Conservation (phyloP, 2,888 invertebrate genomes). For the Sesia bembeciformis region DNA sequence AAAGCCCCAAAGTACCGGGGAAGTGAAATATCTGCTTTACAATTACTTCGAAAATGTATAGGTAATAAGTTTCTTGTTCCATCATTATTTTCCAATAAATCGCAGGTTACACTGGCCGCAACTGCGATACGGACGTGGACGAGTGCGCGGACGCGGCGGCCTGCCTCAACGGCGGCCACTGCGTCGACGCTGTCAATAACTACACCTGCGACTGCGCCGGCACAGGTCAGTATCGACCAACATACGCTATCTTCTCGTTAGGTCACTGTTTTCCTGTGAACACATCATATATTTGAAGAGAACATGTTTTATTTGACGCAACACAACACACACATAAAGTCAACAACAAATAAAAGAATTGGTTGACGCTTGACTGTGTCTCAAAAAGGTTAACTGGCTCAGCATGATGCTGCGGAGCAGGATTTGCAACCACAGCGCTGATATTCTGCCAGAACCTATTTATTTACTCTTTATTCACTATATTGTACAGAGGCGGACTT, state of each 20-base stretch:
- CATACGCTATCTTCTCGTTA: not conserved
- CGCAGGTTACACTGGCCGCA: slow-evolving; percentile 77
- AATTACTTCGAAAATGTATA: too few species aligned
- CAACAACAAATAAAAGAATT: not conserved
- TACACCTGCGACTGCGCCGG: slow-evolving; percentile 85
- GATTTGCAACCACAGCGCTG: too few species aligned
- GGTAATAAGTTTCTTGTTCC: too few species aligned
- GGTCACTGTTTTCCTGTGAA: not conserved
- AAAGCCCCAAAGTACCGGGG: too few species aligned
- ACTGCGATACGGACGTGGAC: slow-evolving; percentile 83
- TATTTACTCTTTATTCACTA: too few species aligned
- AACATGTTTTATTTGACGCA: not conserved
- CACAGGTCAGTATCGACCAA: slow-evolving; percentile 62
- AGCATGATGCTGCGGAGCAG: too few species aligned
- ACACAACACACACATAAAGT: too few species aligned
- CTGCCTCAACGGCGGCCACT: slow-evolving; percentile 82
- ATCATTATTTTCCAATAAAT: slow-evolving; percentile 22
- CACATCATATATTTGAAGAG: not conserved
- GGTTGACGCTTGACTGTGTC: not conserved
- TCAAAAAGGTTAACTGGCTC: too few species aligned
- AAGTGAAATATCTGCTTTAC: too few species aligned
- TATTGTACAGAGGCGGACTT: too few species aligned
- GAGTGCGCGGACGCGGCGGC: slow-evolving; percentile 82
- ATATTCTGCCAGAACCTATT: too few species aligned
- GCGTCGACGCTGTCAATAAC: slow-evolving; percentile 82